Evolutionary conservation across 2,888 invertebrate genomes (phyloP).

Genomic region (Watsonalla cultraria): DNA sequence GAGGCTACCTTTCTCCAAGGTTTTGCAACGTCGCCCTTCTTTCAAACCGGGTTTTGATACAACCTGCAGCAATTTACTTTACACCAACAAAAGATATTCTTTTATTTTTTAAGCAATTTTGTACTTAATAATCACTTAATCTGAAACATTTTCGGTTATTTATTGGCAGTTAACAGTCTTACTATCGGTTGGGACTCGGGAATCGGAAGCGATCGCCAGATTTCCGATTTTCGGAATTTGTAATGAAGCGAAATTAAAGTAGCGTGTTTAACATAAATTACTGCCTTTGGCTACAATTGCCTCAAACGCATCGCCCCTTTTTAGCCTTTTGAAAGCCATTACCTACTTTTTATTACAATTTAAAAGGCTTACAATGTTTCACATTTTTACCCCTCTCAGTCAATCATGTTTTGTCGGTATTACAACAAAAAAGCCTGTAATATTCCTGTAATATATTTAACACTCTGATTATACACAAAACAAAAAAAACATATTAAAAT

Average conservation of each 20-base stretch:
- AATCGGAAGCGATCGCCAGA: constrained; percentile 35
- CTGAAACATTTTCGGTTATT: constrained; percentile 45
- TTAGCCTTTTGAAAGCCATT: constrained; percentile 19
- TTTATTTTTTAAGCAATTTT: constrained; percentile 48
- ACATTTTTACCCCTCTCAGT: background rate
- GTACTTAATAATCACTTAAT: constrained; percentile 61
- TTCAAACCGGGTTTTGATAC: constrained; percentile 48
- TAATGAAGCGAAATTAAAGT: constrained; percentile 45
- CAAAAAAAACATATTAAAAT: too few relatives aligned
- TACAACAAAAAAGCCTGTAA: too few relatives aligned
- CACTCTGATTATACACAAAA: too few relatives aligned
- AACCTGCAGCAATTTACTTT: constrained; percentile 41
- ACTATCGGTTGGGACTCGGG: constrained; percentile 20
- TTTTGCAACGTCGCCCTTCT: constrained; percentile 68
- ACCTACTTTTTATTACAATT: constrained; percentile 18
- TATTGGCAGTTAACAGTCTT: constrained; percentile 28
- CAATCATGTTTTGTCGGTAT: too few relatives aligned
- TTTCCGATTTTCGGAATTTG: constrained; percentile 21
- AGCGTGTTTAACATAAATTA: constrained; percentile 35
- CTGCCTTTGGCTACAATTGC: constrained; percentile 30
- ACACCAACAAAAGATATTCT: constrained; percentile 56
- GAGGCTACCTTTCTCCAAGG: constrained; percentile 73
- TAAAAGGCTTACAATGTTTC: constrained; percentile 14
- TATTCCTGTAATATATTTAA: too few relatives aligned
- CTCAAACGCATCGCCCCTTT: constrained; percentile 25